Evolutionary conservation across 2,113 vertebrate genomes (phyloP).

Genomic region (Lophotis ruficrista): DNA sequence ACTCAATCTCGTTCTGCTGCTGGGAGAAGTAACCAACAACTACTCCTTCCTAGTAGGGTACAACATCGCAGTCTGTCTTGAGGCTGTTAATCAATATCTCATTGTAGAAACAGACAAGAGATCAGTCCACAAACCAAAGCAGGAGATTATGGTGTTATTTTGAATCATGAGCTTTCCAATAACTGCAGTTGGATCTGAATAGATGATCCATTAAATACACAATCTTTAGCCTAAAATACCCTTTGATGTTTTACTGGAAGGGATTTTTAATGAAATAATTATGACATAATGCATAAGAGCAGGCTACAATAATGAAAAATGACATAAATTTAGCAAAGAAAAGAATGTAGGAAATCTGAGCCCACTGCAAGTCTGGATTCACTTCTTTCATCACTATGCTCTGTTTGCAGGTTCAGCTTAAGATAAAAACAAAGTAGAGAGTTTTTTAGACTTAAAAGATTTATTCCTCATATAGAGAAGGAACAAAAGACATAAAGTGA

Average conservation of each 20-base stretch:
- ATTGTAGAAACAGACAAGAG: not conserved
- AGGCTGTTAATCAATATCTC: not conserved
- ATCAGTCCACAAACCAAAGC: not conserved
- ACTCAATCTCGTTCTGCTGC: not conserved
- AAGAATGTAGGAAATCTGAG: conserved; percentile 6
- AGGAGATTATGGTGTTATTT: not conserved
- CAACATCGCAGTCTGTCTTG: not conserved
- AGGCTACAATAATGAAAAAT: conserved; percentile 22
- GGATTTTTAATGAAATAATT: not conserved
- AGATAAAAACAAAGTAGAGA: not conserved
- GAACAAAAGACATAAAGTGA: not conserved
- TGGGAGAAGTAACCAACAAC: not conserved
- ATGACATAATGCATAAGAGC: not conserved
- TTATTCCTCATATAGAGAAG: not conserved
- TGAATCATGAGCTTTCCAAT: not conserved
- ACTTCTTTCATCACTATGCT: not conserved
- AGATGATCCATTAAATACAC: not conserved
- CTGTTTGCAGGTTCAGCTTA: not conserved
- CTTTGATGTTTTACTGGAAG: conserved; percentile 8
- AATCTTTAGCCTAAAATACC: not conserved
- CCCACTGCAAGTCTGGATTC: not conserved
- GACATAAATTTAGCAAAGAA: not conserved
- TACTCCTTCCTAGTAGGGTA: not conserved
- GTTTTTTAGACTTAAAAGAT: not conserved
- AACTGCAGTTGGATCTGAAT: not conserved